Evolutionary conservation across 2,113 vertebrate genomes (phyloP).

Genomic region (Montifringilla adamsi): DNA sequence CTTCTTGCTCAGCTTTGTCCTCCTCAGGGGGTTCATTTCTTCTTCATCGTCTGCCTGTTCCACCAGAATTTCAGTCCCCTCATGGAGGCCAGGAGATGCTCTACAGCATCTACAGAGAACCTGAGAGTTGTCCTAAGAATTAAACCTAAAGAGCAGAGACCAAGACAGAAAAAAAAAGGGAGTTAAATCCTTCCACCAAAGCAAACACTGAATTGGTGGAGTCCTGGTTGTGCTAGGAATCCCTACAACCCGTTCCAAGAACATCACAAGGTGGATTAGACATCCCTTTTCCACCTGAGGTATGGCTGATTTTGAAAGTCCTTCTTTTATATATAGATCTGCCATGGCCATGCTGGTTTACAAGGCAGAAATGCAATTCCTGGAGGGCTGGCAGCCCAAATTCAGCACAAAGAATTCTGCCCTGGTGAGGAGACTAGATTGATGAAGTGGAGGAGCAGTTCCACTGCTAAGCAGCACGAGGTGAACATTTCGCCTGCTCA

Average conservation of each 20-base stretch:
- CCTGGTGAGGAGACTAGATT: neutral
- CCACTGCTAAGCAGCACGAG: neutral
- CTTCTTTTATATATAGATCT: neutral
- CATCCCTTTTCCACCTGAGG: neutral
- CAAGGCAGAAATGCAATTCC: neutral
- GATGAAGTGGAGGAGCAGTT: neutral
- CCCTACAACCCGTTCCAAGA: neutral
- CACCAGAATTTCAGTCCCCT: neutral
- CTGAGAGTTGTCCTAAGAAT: neutral
- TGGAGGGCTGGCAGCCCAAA: neutral
- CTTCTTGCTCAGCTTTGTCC: neutral
- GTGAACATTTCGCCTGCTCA: neutral
- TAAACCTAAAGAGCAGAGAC: neutral
- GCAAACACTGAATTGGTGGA: neutral
- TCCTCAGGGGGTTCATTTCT: neutral
- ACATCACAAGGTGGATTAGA: accelerated
- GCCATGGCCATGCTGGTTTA: neutral
- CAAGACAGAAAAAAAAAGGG: neutral
- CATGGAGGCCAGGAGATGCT: neutral
- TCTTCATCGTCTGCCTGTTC: neutral
- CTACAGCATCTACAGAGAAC: neutral
- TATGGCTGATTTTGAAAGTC: accelerated
- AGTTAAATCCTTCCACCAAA: neutral
- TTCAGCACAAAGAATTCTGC: neutral
- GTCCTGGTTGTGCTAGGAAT: neutral